phyloP scores from a whole-genome alignment of 2,888 invertebrate genomes.

The Subacronicta megacephala region DNA sequence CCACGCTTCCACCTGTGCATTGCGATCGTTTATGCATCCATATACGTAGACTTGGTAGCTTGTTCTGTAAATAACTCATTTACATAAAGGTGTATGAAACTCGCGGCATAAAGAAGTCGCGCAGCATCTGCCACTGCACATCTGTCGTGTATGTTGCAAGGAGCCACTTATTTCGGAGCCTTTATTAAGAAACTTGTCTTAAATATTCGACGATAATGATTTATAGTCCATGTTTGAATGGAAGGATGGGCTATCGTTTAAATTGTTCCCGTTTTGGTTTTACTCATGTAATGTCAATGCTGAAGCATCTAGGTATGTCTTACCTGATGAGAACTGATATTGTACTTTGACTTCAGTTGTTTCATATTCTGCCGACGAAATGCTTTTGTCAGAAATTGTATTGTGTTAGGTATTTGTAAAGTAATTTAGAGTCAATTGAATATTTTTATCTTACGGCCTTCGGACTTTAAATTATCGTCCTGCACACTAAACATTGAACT shows the following conservation, averaged over 20 bases:
- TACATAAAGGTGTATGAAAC: constrained; percentile 53
- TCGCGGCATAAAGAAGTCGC: constrained; percentile 53
- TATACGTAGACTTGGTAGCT: constrained; percentile 29
- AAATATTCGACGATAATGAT: constrained; percentile 32
- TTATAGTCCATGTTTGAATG: constrained; percentile 29
- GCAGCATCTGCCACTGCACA: constrained; percentile 67
- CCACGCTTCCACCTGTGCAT: constrained; percentile 75
- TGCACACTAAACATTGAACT: no score
- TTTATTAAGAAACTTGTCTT: constrained; percentile 42
- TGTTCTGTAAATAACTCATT: constrained; percentile 53
- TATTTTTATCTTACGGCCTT: no score
- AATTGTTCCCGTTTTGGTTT: constrained; percentile 28
- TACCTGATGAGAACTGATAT: no score
- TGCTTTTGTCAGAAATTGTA: no score
- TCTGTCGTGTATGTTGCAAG: constrained; percentile 62
- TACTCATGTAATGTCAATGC: no score
- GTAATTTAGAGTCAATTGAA: no score
- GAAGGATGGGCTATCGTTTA: constrained; percentile 26
- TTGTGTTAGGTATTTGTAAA: no score
- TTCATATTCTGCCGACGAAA: no score
- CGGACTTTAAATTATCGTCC: no score
- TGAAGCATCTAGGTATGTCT: no score
- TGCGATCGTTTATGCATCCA: constrained; percentile 51
- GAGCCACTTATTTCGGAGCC: constrained; percentile 44
- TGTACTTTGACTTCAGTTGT: no score